Base-by-base conservation (phyloP, 2,797 vertebrate genomes). In the Arctocebus calabarensis region DNA sequence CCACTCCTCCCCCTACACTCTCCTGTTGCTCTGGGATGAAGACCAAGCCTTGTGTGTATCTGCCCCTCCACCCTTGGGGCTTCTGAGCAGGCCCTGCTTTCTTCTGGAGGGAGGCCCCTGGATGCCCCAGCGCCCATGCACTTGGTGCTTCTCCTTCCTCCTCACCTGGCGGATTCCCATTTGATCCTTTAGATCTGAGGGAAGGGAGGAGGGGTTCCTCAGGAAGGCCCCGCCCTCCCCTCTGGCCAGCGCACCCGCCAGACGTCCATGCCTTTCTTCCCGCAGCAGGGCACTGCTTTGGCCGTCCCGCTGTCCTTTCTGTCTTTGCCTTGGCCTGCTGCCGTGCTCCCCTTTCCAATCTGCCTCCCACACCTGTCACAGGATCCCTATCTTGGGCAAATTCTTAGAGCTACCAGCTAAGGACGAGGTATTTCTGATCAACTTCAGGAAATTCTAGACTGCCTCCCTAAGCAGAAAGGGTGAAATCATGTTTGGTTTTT, bases 241-340 rank as follows among this genome's bases (percentile, higher is more conserved):
- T 25, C 19, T 4, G 4, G 0, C 14, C 9, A 22, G 25, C n/a
- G 32, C 9, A 43, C 6, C 2, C 2, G 0, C 55, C 20, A 22
- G 19, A 4, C 14, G 14, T 52, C 48, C 48, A 16, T 3, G 48
- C 5, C 55, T 17, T 57, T 22, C 55, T 57, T 20, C 55, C 55
- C 10, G 5, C 55, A 17, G 20, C 25, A 4, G 2, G n/a, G 20
- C 34, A 3, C 32, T 2, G 4, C 45, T 55, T 61, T 32, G 1
- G 0, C 9, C 0, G 5, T 11, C 19, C 55, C 17, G 20, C 55
- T 57, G 1, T 57, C 19, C 19, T 57, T 57, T 57, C 19, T 57
- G 16, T 20, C 19, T 57, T 57, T 40, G 16, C 77, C n/a, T 45
- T 4, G 55, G 17, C 43, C 66, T 2, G 10, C 8, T 3, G 0